Percentiles rank a stretch among this genome's conserved stretches.
These are phyloP conservation scores for Emydoidea blandingii DNA, from an alignment of 2,797 vertebrate species.

Conservation along the genomic window DNA sequence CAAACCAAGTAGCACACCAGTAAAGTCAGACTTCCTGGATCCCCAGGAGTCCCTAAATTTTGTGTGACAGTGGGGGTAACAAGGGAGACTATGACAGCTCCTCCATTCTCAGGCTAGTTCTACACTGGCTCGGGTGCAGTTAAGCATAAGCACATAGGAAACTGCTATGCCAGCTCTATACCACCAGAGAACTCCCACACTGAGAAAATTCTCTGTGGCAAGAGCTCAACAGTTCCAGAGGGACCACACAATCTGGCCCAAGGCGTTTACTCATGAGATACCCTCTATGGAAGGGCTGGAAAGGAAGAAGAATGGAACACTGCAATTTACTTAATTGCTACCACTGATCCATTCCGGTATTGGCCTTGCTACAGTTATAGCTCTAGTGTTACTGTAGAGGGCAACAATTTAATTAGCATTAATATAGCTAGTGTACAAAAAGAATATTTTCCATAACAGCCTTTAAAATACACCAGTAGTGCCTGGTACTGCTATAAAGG, in stretches of 20 bases:
- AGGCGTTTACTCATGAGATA: background rate
- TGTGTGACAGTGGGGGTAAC: background rate
- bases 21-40: background rate
- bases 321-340: background rate
- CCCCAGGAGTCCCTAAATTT: background rate
- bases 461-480: background rate
- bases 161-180: accelerated
- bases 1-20: background rate
- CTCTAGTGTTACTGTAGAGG: background rate
- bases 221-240: background rate
- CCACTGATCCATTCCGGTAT: accelerated
- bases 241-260: background rate
- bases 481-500: background rate
- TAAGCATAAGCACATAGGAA: background rate
- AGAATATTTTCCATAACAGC: background rate
- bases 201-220: background rate
- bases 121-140: background rate
- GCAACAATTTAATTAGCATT: background rate
- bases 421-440: background rate
- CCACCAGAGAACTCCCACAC: background rate
- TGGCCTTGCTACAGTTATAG: background rate
- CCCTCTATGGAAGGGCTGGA: background rate
- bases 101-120: background rate
- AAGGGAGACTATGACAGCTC: background rate
- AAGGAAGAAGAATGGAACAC: background rate